Conservation (phyloP, 2,113 vertebrate genomes). For the Planiliza haematocheilus region DNA sequence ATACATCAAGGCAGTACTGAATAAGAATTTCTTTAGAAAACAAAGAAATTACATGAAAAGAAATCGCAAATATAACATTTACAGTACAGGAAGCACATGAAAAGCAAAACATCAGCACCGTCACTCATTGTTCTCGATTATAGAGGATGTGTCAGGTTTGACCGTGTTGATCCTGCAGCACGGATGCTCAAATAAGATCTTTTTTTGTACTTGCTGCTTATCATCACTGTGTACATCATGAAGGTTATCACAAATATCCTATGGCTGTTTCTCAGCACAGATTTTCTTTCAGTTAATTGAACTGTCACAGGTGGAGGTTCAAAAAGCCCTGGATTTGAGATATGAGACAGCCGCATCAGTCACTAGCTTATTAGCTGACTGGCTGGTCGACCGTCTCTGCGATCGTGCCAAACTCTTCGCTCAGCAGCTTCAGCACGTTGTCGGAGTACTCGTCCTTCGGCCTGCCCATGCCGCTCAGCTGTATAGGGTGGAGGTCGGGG, state of each 20-base stretch:
- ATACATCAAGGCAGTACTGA: background rate
- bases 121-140: slow-evolving; percentile 1
- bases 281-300: slow-evolving; percentile 17
- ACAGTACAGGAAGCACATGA: background rate
- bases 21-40: slow-evolving; percentile 11
- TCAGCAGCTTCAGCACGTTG: slow-evolving; percentile 87
- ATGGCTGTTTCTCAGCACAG: slow-evolving; percentile 19
- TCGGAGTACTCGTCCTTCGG: slow-evolving; percentile 80
- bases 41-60: slow-evolving; percentile 16
- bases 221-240: slow-evolving; percentile 21
- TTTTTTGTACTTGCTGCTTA: slow-evolving; percentile 27
- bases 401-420: slow-evolving; percentile 63
- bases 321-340: background rate
- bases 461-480: slow-evolving; percentile 70
- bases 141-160: slow-evolving; percentile 10
- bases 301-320: slow-evolving; percentile 9
- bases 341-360: background rate
- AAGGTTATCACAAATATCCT: slow-evolving; percentile 37
- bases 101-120: slow-evolving; percentile 14
- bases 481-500: slow-evolving; percentile 80
- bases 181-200: slow-evolving; percentile 20
- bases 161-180: slow-evolving; percentile 7
- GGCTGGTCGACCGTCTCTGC: background rate
- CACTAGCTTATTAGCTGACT: slow-evolving; percentile 13
- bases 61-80: slow-evolving; percentile 12